Evolutionary conservation across 1,140 invertebrate genomes (phyloP), one percentile per base, ranked within the genome.

Genomic region (Lordiphosa collinella): DNA sequence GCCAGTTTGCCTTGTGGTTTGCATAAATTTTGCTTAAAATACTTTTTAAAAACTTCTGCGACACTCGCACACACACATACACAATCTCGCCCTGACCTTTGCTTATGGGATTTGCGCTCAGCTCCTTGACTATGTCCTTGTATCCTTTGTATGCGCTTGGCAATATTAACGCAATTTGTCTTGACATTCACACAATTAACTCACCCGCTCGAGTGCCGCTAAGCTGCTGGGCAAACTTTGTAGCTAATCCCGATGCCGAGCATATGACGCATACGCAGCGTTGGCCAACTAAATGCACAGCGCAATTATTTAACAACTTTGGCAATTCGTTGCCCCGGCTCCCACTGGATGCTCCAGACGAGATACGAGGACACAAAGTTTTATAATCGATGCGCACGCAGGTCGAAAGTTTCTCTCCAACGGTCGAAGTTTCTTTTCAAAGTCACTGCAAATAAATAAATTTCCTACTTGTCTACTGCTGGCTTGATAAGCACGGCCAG

Each of bases 151-250:
- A 25, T 16, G 48, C 53, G 64, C 68, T 69, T 76, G 62, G 58
- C 68, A 40, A 79, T 58, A 85, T 79, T 79, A 85, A 75, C 79
- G 74, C 82, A 86, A 86, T 86, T 84, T 86, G 82, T 86, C 78
- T 84, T 74, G 82, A 86, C 82, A 86, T 78, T 86, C 82, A 70
- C 82, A 86, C 82, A 86, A 86, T 86, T 86, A 86, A 78, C 73
- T 85, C 78, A 84, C 61, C 76, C 76, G 73, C 61, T 69, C 61
- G 50, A 68, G 54, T 64, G 60, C 50, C 55, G 56, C 71, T 76
- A 82, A 80, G 76, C 75, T 71, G 57, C 60, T 44, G 56, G 55
- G 63, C 60, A 70, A 80, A 76, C 50, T 68, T 82, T 52, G 34
- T 14, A 50, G 76, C 71, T 80, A 80, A 80, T 80, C 76, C 76